Conservation (phyloP, 2,888 invertebrate species). For the Plagiodera versicolora region DNA sequence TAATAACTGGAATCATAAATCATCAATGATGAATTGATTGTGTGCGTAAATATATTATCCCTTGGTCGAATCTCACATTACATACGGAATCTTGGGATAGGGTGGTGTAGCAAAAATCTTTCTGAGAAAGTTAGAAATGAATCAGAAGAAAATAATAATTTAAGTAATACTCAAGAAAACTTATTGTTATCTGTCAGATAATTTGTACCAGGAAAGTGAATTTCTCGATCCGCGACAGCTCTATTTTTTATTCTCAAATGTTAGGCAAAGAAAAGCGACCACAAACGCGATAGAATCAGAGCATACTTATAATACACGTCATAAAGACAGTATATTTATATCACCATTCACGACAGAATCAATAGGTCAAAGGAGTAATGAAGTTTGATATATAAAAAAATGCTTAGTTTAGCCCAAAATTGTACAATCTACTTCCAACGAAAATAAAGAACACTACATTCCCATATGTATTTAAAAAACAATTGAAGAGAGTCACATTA, state of each 20-base stretch:
- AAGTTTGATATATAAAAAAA: no score
- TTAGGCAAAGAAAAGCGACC: not conserved
- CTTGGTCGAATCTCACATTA: no score
- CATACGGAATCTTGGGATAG: not conserved
- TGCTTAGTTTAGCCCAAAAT: not conserved
- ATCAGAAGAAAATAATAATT: not conserved
- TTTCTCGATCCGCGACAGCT: not conserved
- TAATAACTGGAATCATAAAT: no score
- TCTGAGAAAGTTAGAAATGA: not conserved
- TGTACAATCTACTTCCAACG: not conserved
- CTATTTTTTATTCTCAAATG: not conserved
- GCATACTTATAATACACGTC: not conserved
- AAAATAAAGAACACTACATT: not conserved
- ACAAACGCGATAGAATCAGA: not conserved
- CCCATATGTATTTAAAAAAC: not conserved
- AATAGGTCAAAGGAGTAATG: not conserved
- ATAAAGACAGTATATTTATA: not conserved
- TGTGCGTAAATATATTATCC: no score
- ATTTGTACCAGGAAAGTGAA: not conserved
- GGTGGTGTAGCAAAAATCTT: not conserved
- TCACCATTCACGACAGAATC: not conserved
- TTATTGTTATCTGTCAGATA: not conserved
- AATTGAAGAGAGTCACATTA: not conserved
- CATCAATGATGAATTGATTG: no score
- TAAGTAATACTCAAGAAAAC: not conserved